Base-by-base conservation (phyloP, 2,888 invertebrate genomes). In the Lepas anatifera region DNA sequence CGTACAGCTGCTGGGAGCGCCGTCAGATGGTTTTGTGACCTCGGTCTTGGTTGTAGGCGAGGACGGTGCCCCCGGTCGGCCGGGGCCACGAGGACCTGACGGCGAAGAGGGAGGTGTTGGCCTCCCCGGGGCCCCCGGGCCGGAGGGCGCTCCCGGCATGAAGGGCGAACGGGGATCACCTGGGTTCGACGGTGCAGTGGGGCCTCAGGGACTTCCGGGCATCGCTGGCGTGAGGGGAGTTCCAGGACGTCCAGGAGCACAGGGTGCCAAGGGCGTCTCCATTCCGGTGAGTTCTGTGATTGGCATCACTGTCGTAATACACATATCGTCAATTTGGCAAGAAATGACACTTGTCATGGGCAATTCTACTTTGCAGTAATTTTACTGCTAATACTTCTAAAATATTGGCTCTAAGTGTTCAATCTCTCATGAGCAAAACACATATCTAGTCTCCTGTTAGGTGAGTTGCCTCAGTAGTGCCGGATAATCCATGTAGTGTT, bases 141-240 rank as follows among this genome's bases (percentile, higher is more conserved):
- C 74, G 18, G 73, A 71, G 43, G 75, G 75, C 10, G 69, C 69
- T 18, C 71, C 70, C 11, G 75, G 75, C 25, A 66, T 70, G 10
- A 68, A 70, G 41, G 75, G 75, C 27, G 68, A 50, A 29, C 68
- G 70, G 25, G 75, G 75, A 22, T 69, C 4, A 1, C 18, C 35
- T 1, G 73, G 73, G 8, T 70, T 69, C 18, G 46, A 64, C 29
- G 73, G 72, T 7, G 29, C 25, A 8, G 69, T 35, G 52, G 69
- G 73, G 3, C 50, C 70, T 11, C 79, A 81, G 67, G 95, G 95
- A 68, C 78, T 82, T 0, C 82, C 84, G 72, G 94, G 94, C 71
- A 82, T 82, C 74, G 84, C 83, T 69, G 93, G 93, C 32, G 90
- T 91, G 2, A 85, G 90, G 69, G 94, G 94, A 75, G 83, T 83